Evolutionary conservation across 1,140 invertebrate species (phyloP).

Genomic region (Drosophila kanapiae): DNA sequence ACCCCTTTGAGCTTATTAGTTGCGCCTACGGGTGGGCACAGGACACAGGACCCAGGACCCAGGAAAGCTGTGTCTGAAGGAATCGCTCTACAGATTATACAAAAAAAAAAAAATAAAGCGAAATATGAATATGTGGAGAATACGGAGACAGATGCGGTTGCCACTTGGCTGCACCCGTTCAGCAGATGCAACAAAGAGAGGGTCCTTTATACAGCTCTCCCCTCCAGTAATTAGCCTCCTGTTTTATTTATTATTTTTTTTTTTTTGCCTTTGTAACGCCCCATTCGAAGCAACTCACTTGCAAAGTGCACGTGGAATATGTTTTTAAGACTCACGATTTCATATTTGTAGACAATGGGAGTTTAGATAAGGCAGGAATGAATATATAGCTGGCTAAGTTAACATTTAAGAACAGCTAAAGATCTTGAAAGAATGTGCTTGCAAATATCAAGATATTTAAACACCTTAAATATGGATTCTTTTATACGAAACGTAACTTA

Average conservation of each 20-base stretch:
- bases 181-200: slow-evolving; percentile 21
- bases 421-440: too few species aligned
- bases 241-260: neutral
- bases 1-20: slow-evolving; percentile 62
- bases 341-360: neutral
- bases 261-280: neutral
- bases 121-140: slow-evolving; percentile 1
- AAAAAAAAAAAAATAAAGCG: neutral
- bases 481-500: too few species aligned
- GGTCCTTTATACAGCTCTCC: neutral
- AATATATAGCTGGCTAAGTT: neutral
- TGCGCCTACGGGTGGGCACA: slow-evolving; percentile 44
- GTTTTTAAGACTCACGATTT: neutral
- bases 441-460: too few species aligned
- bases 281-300: slow-evolving; percentile 8
- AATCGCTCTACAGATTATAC: neutral
- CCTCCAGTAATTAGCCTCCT: slow-evolving; percentile 43
- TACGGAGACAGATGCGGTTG: slow-evolving; percentile 47
- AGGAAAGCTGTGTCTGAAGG: neutral
- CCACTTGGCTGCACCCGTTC: slow-evolving; percentile 64
- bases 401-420: neutral
- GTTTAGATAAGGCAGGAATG: neutral
- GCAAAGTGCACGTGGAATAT: slow-evolving; percentile 20
- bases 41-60: neutral
- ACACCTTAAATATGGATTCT: too few species aligned